These are phyloP conservation scores for Trididemnum clinides DNA, from an alignment of 23 tunicate genomes.

Conservation along the genomic window DNA sequence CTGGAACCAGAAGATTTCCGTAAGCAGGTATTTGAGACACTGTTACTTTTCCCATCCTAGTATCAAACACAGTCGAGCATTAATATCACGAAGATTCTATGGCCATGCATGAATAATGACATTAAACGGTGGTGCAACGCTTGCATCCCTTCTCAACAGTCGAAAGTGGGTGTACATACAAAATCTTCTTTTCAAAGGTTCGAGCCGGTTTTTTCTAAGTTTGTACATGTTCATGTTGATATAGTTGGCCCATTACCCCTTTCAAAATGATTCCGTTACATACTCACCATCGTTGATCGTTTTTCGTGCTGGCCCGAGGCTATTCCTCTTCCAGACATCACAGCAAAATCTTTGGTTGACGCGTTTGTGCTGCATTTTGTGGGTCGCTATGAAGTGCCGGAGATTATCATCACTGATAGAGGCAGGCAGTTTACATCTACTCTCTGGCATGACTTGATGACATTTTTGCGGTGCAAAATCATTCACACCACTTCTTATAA, in stretches of 20 bases:
- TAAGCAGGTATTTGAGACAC: background rate
- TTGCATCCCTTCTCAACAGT: slow-evolving; percentile 31
- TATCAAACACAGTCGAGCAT: background rate
- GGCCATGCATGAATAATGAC: background rate
- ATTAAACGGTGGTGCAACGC: background rate
- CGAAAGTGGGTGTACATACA: slow-evolving; percentile 17
- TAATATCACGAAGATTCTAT: slow-evolving; percentile 17
- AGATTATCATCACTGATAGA: slow-evolving; percentile 20
- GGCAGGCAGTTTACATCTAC: slow-evolving; percentile 37
- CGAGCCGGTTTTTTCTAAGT: background rate
- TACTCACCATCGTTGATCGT: slow-evolving; percentile 11
- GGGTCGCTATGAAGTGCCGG: slow-evolving; percentile 22
- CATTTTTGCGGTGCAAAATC: slow-evolving; percentile 4
- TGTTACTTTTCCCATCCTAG: slow-evolving; percentile 28
- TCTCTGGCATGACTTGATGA: slow-evolving; percentile 14
- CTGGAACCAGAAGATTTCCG: background rate
- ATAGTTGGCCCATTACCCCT: slow-evolving; percentile 48
- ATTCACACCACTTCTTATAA: slow-evolving; percentile 33
- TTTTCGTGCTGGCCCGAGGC: slow-evolving; percentile 26
- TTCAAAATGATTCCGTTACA: slow-evolving; percentile 1
- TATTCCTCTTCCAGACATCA: slow-evolving; percentile 34
- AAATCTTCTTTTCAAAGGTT: background rate
- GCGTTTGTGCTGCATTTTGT: slow-evolving; percentile 45
- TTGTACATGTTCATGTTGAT: slow-evolving; percentile 32
- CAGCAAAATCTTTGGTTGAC: slow-evolving; percentile 24